A percentile compares a stretch with the other conserved stretches of the same genome.
phyloP scores from a whole-genome alignment of 2,888 invertebrate species.

The Bimastos eiseni region DNA sequence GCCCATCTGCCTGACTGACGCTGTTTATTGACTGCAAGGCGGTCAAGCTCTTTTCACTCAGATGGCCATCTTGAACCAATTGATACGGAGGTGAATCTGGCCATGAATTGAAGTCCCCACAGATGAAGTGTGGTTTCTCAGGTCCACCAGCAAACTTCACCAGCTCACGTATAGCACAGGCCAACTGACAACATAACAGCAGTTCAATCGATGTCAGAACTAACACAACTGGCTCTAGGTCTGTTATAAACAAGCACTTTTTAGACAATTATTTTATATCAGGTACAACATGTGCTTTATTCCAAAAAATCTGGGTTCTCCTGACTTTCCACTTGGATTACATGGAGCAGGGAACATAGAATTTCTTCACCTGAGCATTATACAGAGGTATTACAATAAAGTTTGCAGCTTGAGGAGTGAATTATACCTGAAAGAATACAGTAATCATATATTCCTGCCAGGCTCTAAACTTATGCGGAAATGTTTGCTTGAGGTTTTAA shows the following conservation, averaged over 20 bases:
- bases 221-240: not conserved
- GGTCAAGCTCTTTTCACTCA: slow-evolving; percentile 52
- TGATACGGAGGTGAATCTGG: slow-evolving; percentile 55
- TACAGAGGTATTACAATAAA: too few relatives aligned
- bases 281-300: too few relatives aligned
- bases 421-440: too few relatives aligned
- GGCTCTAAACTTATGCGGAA: too few relatives aligned
- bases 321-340: too few relatives aligned
- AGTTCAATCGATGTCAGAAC: not conserved
- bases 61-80: slow-evolving; percentile 55
- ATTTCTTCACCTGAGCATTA: too few relatives aligned
- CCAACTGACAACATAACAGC: slow-evolving; percentile 47
- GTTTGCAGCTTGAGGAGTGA: too few relatives aligned
- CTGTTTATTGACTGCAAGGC: slow-evolving; percentile 50
- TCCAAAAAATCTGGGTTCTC: too few relatives aligned
- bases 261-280: too few relatives aligned
- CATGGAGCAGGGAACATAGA: too few relatives aligned
- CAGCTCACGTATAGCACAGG: slow-evolving; percentile 57
- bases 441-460: too few relatives aligned
- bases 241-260: not conserved
- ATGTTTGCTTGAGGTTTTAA: too few relatives aligned
- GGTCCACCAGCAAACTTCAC: slow-evolving; percentile 52
- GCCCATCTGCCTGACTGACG: slow-evolving; percentile 48
- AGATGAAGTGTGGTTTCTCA: slow-evolving; percentile 54
- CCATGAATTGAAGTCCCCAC: slow-evolving; percentile 60